Base-by-base conservation (phyloP, 1,140 invertebrate species). In the Tetramorium alpestre region DNA sequence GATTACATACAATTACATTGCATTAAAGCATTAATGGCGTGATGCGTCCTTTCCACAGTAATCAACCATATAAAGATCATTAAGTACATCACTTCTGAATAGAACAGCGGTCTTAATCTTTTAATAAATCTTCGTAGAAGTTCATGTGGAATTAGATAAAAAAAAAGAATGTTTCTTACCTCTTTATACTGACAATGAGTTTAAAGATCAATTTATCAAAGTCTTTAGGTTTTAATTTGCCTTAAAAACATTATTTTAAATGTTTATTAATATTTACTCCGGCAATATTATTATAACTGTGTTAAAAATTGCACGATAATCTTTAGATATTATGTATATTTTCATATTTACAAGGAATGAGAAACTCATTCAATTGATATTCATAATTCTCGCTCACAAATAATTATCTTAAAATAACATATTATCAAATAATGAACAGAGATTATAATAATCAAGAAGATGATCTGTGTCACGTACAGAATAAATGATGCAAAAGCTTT, bases 1-100 rank as follows among this genome's bases (percentile, higher is more conserved):
- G n/a, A 84, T 84, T 84, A 84, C 80, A 38, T 60, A 75, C 38
- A 73, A 62, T 73, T 70, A 81, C 38, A 56, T 70, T 44, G 65
- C 49, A 56, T 81, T 70, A 70, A 38, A 58, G 18, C 3, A 58
- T 58, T 58, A 58, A 2, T 28, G 22, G n/a, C 64, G 51, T 13
- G 51, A 82, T 49, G 18, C 58, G 60, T 84, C 28, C n/a, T 72
- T 73, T 72, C 54, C 13, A 28, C 18, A 8, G 25, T 47, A 60
- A 82, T 73, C 25, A 58, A 60, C 13, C 2, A n/a, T 38, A 73
- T 47, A n/a, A 51, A 47, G 28, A 33, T 72, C 38, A 44, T 84
- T 73, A 84, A 84, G 3, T 84, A 49, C n/a, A 58, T 47, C 41
- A 58, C 69, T 73, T 73, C 25, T 60, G 41, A 41, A 44, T 49